Conservation (phyloP, 2,797 vertebrate species). For the Diplodus sargus region DNA sequence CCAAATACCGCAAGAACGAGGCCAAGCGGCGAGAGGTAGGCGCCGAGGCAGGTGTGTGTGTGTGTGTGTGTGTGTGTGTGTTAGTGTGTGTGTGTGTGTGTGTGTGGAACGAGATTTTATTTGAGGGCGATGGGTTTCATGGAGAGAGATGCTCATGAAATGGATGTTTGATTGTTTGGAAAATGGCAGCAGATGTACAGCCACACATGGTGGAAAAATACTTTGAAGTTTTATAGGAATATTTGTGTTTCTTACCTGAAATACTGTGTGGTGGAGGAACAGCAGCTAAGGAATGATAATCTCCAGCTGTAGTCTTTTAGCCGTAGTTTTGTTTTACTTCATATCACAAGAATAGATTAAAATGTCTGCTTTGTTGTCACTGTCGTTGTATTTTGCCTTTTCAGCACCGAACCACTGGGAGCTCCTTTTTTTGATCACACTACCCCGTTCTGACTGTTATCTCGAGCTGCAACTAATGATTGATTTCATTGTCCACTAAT, state of each 20-base stretch:
- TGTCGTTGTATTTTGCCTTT: neutral
- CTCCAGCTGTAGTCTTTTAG: neutral
- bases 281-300: neutral
- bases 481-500: too few relatives aligned
- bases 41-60: neutral
- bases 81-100: neutral
- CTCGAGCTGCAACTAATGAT: too few relatives aligned
- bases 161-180: neutral
- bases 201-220: too few relatives aligned
- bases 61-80: neutral
- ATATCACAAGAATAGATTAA: neutral
- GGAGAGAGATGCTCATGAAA: neutral
- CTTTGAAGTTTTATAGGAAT: too few relatives aligned
- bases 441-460: neutral
- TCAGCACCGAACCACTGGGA: neutral
- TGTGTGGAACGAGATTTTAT: neutral
- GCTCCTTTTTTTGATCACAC: neutral
- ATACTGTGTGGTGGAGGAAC: neutral
- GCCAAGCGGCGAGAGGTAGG: conserved; percentile 95
- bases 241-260: neutral
- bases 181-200: too few relatives aligned
- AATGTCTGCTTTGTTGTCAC: neutral
- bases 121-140: neutral
- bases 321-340: too few relatives aligned
- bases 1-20: conserved; percentile 97